Conservation (phyloP, 1,140 invertebrate species). For the Diorhabda carinulata region DNA sequence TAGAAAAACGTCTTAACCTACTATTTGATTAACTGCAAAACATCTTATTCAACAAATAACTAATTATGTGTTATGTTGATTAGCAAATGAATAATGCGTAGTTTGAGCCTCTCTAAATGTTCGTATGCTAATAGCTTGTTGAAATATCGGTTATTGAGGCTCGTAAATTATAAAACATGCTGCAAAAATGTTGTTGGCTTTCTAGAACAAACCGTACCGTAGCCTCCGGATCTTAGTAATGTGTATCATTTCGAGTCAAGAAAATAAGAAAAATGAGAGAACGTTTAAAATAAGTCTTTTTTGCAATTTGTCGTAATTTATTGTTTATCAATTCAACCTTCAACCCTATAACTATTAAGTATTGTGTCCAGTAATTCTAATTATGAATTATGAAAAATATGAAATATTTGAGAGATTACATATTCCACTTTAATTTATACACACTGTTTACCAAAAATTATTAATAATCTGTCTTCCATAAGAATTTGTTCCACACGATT, state of each 20-base stretch:
- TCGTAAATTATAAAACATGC: conserved; percentile 26
- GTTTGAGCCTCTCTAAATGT: conserved; percentile 24
- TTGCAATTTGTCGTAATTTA: too few relatives aligned
- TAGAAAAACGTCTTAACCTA: conserved; percentile 8
- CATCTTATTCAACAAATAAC: conserved; percentile 31
- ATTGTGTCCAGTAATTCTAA: too few relatives aligned
- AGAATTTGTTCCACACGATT: too few relatives aligned
- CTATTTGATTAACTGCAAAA: conserved; percentile 28
- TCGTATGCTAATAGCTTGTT: conserved; percentile 33
- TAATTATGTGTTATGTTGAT: conserved; percentile 33
- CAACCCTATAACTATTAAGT: too few relatives aligned
- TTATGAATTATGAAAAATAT: too few relatives aligned
- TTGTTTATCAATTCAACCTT: too few relatives aligned
- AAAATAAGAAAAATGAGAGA: not conserved
- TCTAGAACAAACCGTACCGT: conserved; percentile 10
- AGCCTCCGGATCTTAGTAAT: conserved; percentile 7
- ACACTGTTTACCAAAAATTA: too few relatives aligned
- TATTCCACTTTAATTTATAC: too few relatives aligned
- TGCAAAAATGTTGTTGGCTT: conserved; percentile 22
- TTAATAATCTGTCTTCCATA: too few relatives aligned
- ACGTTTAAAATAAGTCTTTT: not conserved
- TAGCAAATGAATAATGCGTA: conserved; percentile 34
- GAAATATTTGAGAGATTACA: too few relatives aligned
- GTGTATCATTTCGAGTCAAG: conserved; percentile 14
- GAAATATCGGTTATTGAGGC: conserved; percentile 33